Conservation (phyloP, 2,113 vertebrate genomes). For the Silurus asotus region DNA sequence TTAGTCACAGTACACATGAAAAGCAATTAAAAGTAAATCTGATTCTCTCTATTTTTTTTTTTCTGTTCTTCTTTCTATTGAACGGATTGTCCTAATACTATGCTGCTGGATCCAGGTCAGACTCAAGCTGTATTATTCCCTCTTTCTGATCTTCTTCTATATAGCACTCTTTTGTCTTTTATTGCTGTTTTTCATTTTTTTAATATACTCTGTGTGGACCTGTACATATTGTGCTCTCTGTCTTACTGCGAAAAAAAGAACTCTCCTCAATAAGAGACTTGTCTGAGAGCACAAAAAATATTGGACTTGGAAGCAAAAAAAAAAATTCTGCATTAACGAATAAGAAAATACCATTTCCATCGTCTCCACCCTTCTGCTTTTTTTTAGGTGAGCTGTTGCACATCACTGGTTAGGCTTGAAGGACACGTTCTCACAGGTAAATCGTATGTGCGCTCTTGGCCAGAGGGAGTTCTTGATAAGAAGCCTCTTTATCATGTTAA, state of each 20-base stretch:
- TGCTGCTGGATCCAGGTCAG: slow-evolving; percentile 68
- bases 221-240: slow-evolving; percentile 11
- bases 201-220: slow-evolving; percentile 28
- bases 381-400: slow-evolving; percentile 63
- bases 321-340: slow-evolving; percentile 45
- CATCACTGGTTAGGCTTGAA: slow-evolving; percentile 64
- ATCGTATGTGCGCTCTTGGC: slow-evolving; percentile 71
- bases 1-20: neutral
- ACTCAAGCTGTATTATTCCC: slow-evolving; percentile 53
- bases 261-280: slow-evolving; percentile 22
- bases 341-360: neutral
- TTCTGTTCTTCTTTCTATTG: slow-evolving; percentile 41
- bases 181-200: slow-evolving; percentile 34
- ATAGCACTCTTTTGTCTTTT: slow-evolving; percentile 36
- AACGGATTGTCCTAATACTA: slow-evolving; percentile 67
- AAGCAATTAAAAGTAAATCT: neutral
- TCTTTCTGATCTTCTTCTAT: slow-evolving; percentile 49
- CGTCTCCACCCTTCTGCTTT: slow-evolving; percentile 36
- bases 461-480: slow-evolving; percentile 73
- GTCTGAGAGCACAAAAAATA: slow-evolving; percentile 24
- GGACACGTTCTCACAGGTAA: slow-evolving; percentile 74
- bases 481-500: slow-evolving; percentile 79
- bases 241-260: slow-evolving; percentile 17
- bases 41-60: slow-evolving; percentile 3
- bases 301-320: slow-evolving; percentile 45